phyloP scores from a whole-genome alignment of 2,113 vertebrate species.

The Drymodes brunneopygia region DNA sequence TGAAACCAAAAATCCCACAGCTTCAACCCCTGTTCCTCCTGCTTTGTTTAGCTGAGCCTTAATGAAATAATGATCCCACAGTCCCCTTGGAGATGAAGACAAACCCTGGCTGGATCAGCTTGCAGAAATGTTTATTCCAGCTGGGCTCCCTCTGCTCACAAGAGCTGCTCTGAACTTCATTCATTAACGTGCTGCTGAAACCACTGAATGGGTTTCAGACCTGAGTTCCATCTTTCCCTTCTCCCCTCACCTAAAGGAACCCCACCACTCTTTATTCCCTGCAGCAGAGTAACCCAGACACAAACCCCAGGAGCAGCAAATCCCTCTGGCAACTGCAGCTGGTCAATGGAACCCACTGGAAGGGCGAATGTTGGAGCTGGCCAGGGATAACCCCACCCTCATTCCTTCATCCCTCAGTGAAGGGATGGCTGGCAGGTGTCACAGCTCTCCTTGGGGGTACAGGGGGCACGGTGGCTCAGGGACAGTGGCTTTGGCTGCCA shows the following conservation, averaged over 20 bases:
- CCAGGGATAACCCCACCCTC: neutral
- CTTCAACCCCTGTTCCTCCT: neutral
- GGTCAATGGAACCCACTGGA: neutral
- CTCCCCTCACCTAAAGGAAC: neutral
- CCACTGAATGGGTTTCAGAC: neutral
- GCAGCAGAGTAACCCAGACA: neutral
- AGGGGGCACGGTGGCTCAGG: accelerated
- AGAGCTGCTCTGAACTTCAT: neutral
- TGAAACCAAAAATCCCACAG: neutral
- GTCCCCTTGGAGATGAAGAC: neutral
- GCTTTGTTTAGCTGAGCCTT: neutral
- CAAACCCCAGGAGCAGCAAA: neutral
- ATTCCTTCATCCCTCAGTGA: neutral
- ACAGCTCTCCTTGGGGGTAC: accelerated
- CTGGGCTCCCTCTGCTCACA: neutral
- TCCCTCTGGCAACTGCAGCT: neutral
- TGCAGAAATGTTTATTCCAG: neutral
- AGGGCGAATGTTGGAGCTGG: neutral
- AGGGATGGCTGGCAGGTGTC: neutral
- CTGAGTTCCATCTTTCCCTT: neutral
- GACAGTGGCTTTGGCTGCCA: neutral
- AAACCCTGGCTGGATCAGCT: neutral
- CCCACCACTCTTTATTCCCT: neutral
- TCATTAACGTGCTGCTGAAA: neutral
- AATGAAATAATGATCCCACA: neutral